Base-by-base conservation (phyloP, 2,113 vertebrate genomes). In the Kryptolebias marmoratus region DNA sequence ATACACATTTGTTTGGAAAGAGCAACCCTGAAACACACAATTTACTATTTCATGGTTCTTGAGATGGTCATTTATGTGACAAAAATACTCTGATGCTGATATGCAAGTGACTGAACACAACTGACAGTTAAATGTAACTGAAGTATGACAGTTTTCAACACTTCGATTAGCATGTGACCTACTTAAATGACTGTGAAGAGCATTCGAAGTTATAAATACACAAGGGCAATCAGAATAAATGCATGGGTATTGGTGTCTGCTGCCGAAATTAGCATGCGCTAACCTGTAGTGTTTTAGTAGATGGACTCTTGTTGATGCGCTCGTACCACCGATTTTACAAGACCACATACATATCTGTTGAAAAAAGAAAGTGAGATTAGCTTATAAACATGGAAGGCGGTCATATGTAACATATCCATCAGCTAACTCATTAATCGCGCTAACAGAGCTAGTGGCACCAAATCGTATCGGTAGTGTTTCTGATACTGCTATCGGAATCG, bases 271-370 rank as follows among this genome's bases (percentile, higher is more conserved):
- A 5, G 11, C 18, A 39, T 65, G 63, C n/a, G 50, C 32, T 39
- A 66, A 54, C 64, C 64, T 66, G 49, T 53, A 42, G 11, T 54
- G 64, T 32, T 54, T 53, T 54, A 54, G 32, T 2, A 32, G 70
- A 85, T 49, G 44, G 47, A 70, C 81, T 67, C 45, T 79, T 80
- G 77, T 50, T 69, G 66, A 69, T 75, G 45, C 80, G 77, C 48
- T 31, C 32, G 28, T 15, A 12, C 30, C 55, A 44, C 36, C 44
- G 14, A 22, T 36, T 39, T 22, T 22, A 45, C 59, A 61, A 45
- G 59, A 61, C 59, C 59, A 45, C 59, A 61, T 61, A 42, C 57
- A 59, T 22, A 42, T 59, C 57, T 59, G 36, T 61, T 36, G n/a
- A 44, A 61, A 11, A 44, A 27, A 42, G 39, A 22, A 22, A 22